A percentile compares a stretch with the other conserved stretches of the same genome.
Evolutionary conservation across 2,113 vertebrate species (phyloP).

Genomic region (Menidia beryllina): DNA sequence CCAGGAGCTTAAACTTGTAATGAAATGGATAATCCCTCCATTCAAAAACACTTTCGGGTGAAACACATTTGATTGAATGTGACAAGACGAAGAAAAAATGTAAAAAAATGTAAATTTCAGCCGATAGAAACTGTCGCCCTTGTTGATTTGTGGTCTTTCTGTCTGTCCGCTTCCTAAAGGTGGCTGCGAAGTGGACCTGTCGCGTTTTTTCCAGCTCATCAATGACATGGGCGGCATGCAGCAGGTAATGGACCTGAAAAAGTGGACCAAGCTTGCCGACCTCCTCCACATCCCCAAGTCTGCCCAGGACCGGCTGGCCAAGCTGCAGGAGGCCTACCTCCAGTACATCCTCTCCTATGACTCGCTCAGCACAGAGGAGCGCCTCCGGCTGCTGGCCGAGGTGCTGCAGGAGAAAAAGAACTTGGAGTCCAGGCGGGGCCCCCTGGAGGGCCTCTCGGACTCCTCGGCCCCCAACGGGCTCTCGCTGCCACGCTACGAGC

Average conservation of each 20-base stretch:
- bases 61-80: no score
- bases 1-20: no score
- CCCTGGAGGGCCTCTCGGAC: slow-evolving; percentile 93
- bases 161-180: slow-evolving; percentile 71
- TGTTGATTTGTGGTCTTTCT: not conserved
- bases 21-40: no score
- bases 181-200: slow-evolving; percentile 98
- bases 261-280: slow-evolving; percentile 98
- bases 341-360: slow-evolving; percentile 99
- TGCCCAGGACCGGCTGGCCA: slow-evolving; percentile 98
- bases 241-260: slow-evolving; percentile 99
- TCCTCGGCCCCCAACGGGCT: slow-evolving; percentile 83
- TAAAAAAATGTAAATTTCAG: not conserved
- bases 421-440: slow-evolving; percentile 93
- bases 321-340: slow-evolving; percentile 98
- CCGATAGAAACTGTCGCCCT: not conserved
- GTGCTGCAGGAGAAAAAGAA: slow-evolving; percentile 95
- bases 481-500: slow-evolving; percentile 94
- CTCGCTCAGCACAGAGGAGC: slow-evolving; percentile 91
- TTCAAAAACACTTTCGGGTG: no score
- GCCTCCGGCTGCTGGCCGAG: slow-evolving; percentile 89
- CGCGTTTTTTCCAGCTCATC: slow-evolving; percentile 97
- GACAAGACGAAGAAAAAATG: no score
- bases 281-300: slow-evolving; percentile 96
- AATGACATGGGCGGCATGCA: slow-evolving; percentile 99